A percentile compares a stretch with the other conserved stretches of the same genome.
These are phyloP conservation scores for Euzophera pinguis DNA, from an alignment of 2,888 invertebrate species.

Conservation along the genomic window DNA sequence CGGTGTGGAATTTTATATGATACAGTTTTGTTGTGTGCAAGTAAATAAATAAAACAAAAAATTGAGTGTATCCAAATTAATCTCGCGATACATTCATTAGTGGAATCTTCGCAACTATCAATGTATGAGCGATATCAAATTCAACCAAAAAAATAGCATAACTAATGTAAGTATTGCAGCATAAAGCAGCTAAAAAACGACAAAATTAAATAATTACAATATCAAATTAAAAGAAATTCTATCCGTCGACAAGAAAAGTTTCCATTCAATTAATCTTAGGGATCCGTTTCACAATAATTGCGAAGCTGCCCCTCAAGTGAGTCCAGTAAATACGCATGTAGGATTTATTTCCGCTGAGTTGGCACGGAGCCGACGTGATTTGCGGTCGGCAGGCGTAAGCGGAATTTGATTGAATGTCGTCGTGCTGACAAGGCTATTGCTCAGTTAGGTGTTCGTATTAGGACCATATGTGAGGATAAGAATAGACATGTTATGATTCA, in stretches of 20 bases:
- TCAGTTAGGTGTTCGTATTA: conserved; percentile 14
- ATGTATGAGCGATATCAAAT: no score
- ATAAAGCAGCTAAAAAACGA: no score
- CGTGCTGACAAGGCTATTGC: conserved; percentile 16
- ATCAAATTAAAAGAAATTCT: no score
- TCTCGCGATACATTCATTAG: no score
- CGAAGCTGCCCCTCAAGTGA: conserved; percentile 9
- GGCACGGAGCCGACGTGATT: conserved; percentile 17
- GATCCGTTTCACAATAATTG: conserved; percentile 1
- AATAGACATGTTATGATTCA: not conserved
- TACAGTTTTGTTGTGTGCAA: no score
- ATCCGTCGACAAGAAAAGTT: not conserved
- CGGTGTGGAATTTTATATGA: no score
- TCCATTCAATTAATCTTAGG: not conserved
- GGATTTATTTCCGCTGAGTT: conserved; percentile 21
- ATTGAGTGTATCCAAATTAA: no score
- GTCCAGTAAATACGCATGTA: conserved; percentile 17
- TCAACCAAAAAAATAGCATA: no score
- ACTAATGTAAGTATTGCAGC: no score
- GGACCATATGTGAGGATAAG: not conserved
- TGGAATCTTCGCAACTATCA: no score
- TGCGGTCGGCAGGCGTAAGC: conserved; percentile 20
- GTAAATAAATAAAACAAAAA: no score
- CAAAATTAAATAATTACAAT: no score
- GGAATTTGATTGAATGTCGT: conserved; percentile 22